Evolutionary conservation across 30 jellyfish, hydroid and myxozoan genomes (phyloP).

Genomic region (Turritopsis dohrnii): DNA sequence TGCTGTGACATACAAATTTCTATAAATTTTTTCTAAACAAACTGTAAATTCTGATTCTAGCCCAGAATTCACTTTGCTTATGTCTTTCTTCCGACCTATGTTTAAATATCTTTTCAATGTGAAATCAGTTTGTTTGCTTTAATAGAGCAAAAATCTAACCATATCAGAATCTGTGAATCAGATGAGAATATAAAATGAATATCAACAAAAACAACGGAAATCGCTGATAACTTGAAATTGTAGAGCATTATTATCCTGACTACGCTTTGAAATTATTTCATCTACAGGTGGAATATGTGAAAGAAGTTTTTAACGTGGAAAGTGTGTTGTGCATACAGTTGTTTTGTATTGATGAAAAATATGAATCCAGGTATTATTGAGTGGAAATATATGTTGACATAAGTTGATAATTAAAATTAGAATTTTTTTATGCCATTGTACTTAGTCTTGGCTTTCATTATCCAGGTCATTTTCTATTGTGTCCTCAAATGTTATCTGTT

Average conservation of each 20-base stretch:
- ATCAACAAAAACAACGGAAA: no score
- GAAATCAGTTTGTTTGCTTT: neutral
- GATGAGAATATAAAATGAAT: no score
- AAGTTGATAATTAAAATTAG: neutral
- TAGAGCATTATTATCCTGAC: neutral
- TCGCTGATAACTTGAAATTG: no score
- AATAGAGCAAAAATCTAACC: neutral
- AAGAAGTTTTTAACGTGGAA: constrained; percentile 42
- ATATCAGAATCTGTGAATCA: no score
- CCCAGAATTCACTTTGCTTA: no score
- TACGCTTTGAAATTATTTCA: neutral
- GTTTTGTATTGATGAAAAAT: constrained; percentile 81
- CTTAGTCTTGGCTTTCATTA: neutral
- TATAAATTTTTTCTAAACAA: no score
- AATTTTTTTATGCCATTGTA: neutral
- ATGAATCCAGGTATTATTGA: constrained; percentile 80
- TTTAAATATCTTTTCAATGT: no score
- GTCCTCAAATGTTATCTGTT: neutral
- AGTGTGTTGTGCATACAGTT: constrained; percentile 69
- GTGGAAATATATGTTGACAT: neutral
- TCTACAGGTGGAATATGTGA: constrained; percentile 30
- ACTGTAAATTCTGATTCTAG: no score
- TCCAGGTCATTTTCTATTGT: neutral
- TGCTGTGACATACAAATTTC: no score
- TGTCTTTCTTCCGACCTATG: no score